phyloP scores from a whole-genome alignment of 2,113 vertebrate genomes.

The Trogon melanurus region DNA sequence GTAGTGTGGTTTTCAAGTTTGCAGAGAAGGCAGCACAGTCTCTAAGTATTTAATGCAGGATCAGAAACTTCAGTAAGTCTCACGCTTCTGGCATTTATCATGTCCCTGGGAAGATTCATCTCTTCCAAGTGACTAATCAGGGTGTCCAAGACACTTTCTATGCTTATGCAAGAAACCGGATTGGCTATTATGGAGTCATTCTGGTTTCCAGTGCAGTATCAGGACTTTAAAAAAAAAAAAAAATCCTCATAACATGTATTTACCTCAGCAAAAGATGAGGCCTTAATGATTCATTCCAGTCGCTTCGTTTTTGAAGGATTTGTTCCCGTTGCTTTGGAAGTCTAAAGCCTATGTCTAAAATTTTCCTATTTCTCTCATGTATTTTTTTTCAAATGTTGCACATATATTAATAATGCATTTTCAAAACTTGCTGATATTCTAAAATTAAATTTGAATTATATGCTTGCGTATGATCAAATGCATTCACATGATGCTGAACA shows the following conservation, averaged over 20 bases:
- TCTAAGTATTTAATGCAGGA: background rate
- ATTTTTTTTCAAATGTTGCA: background rate
- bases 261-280: background rate
- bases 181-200: background rate
- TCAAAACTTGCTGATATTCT: background rate
- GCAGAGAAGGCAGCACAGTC: background rate
- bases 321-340: background rate
- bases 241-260: background rate
- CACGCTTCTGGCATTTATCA: conserved; percentile 32
- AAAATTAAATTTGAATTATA: background rate
- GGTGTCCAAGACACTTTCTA: background rate
- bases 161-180: conserved; percentile 19
- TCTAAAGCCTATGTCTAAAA: background rate
- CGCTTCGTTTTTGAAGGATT: background rate
- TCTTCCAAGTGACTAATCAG: background rate
- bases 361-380: background rate
- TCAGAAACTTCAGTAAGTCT: background rate
- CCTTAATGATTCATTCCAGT: background rate
- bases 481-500: background rate
- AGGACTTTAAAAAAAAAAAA: background rate
- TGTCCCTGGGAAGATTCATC: background rate
- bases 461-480: rapidly evolving
- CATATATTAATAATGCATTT: background rate
- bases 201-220: background rate
- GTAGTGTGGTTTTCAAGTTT: background rate